Evolutionary conservation across 1,140 invertebrate species (phyloP), one percentile per base, ranked within the genome.

Genomic region (Diabrotica virgifera): DNA sequence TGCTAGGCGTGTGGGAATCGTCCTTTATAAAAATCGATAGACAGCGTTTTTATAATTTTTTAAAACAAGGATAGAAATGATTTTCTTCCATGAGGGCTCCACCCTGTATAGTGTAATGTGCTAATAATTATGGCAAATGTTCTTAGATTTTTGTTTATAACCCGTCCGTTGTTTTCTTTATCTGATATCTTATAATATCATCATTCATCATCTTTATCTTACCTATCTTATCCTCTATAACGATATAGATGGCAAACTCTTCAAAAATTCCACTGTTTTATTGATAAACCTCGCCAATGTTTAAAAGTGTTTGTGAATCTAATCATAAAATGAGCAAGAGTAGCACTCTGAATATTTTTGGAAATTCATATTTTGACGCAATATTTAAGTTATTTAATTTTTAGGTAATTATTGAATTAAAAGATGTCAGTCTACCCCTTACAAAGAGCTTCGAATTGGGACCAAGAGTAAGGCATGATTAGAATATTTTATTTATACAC

Each of bases 351-450:
- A 5, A 6, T 5, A 5, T 6, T 7, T n/a, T 0, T 36, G 8
- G 5, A 61, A 36, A 12, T 24, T 61, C 36, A 12, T 5, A 61
- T 36, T 36, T 52, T 11, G 4, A 24, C 13, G 5, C 24, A 14
- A 54, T 5, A 14, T n/a, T 50, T 40, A 54, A 57, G 24, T 53
- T 60, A 50, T 51, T 51, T 71, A 59, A 74, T 37, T 82, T 83
- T 66, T 75, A 88, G 86, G 81, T 90, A 9, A 80, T 86, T 40
- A 79, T 91, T 5, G 85, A 87, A 77, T 80, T 91, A 9, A 82
- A 82, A 36, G 85, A 89, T 59, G 80, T 88, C 13, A 88, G 62
- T 6, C 40, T 70, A 13, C 60, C 69, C 5, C 56, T 67, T 37
- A 70, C 65, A 13, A 40, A 36, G 6, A 52, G 52, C n/a, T 62